Percentiles rank a stretch among this genome's conserved stretches.
Evolutionary conservation across 2,113 vertebrate genomes (phyloP).

Genomic region (Madoqua kirkii): DNA sequence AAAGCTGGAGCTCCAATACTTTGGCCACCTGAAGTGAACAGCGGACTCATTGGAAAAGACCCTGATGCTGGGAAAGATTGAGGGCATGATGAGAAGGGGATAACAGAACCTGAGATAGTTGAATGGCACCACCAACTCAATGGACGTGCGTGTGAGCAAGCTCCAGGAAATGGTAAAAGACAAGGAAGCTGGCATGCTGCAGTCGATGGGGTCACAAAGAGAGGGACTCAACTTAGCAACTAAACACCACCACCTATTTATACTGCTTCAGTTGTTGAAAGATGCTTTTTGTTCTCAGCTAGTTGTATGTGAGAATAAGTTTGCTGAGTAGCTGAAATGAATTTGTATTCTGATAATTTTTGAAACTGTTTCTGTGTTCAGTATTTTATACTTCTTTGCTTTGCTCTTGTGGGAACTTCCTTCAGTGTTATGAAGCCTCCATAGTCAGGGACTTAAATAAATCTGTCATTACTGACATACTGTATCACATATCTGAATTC

Average conservation of each 20-base stretch:
- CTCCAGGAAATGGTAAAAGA: background rate
- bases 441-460: background rate
- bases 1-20: background rate
- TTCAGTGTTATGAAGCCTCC: background rate
- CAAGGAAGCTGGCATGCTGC: background rate
- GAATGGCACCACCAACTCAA: background rate
- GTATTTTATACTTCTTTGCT: background rate
- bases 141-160: background rate
- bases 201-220: background rate
- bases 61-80: background rate
- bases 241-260: background rate
- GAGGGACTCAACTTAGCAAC: background rate
- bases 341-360: slow-evolving; percentile 19
- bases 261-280: background rate
- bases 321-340: background rate
- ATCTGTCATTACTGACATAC: background rate
- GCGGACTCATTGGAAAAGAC: background rate
- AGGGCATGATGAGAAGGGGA: background rate
- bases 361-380: background rate
- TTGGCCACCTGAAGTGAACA: background rate
- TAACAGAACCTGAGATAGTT: background rate
- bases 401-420: background rate
- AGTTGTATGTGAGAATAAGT: slow-evolving; percentile 4
- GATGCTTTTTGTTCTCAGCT: background rate
- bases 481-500: background rate